These are phyloP conservation scores for Meiosimyza decipiens DNA, from an alignment of 2,888 invertebrate genomes.

Conservation along the genomic window DNA sequence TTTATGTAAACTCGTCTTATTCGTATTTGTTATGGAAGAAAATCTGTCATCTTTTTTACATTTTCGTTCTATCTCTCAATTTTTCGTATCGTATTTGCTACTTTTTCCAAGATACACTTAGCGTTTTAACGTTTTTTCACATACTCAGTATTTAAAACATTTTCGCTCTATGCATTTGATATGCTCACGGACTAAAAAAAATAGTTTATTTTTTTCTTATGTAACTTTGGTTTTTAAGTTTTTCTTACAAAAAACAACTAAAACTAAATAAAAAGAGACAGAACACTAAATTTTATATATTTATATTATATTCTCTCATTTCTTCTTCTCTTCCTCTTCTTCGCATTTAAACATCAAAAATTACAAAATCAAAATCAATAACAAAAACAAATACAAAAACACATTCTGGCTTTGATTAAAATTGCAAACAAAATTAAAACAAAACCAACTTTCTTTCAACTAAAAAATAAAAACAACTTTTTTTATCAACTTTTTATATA, in stretches of 20 bases:
- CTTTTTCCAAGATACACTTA: neutral
- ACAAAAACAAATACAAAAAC: conserved; percentile 27
- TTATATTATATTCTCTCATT: conserved; percentile 65
- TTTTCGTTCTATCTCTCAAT: neutral
- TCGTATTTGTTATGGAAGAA: too few relatives aligned
- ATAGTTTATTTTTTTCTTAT: conserved; percentile 23
- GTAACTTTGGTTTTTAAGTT: neutral
- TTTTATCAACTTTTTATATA: conserved; percentile 26
- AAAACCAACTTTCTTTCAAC: conserved; percentile 20
- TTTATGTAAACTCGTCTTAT: neutral
- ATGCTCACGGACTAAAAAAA: neutral
- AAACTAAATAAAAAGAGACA: conserved; percentile 42
- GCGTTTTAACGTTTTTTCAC: neutral
- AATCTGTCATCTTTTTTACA: neutral
- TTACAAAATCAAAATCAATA: conserved; percentile 44
- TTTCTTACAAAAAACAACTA: conserved; percentile 24
- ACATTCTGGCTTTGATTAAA: conserved; percentile 21
- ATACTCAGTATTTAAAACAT: neutral
- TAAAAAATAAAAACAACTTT: conserved; percentile 19
- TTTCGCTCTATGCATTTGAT: conserved; percentile 21
- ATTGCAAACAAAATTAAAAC: conserved; percentile 23
- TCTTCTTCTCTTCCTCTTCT: conserved; percentile 63
- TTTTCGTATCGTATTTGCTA: too few relatives aligned
- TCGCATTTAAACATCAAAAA: conserved; percentile 47
- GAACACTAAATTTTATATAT: conserved; percentile 59